Base-by-base conservation (phyloP, 2,113 vertebrate species). In the Saimiri boliviensis region DNA sequence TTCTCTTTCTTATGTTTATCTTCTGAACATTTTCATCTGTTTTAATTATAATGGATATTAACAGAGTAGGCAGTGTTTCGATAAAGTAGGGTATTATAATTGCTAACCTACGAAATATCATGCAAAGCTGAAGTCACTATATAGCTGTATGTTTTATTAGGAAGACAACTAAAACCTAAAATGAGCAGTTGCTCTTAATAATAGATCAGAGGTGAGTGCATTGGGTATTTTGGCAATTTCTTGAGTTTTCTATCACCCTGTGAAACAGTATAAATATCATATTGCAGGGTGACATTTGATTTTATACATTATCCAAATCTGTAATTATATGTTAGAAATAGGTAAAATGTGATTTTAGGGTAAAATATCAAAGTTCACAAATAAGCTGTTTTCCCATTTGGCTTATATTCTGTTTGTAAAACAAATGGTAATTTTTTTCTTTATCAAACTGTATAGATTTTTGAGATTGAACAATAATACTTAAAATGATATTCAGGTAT, bases 321-420 rank as follows among this genome's bases (percentile, higher is more conserved):
- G 25, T 85, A 90, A 60, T 83, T 68, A 45, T 81, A 1, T 66
- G 77, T 84, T 89, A 89, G 70, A 76, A 80, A 93, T 42, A 79
- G 37, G 54, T 85, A 68, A 63, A 94, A 81, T 91, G n/a, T 84
- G 45, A n/a, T 45, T 95, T 96, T 79, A 94, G 52, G 35, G 47
- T 95, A 84, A 93, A 96, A 40, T 82, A 60, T 85, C 42, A 52
- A 94, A 87, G 19, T 94, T 94, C 70, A 80, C 81, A 95, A 87
- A 83, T 91, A 93, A 63, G 25, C 37, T 12, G 1, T 74, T 79
- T 37, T 92, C 49, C 80, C 30, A 60, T 5, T 93, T 85, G 92
- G 32, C 40, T 93, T 95, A 84, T 96, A 86, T 81, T 97, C 47
- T 70, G 8, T 96, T 93, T 94, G 66, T 92, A 6, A 92, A 94